These are phyloP conservation scores for Baryphthengus martii DNA, from an alignment of 2,113 vertebrate genomes.

Conservation along the genomic window DNA sequence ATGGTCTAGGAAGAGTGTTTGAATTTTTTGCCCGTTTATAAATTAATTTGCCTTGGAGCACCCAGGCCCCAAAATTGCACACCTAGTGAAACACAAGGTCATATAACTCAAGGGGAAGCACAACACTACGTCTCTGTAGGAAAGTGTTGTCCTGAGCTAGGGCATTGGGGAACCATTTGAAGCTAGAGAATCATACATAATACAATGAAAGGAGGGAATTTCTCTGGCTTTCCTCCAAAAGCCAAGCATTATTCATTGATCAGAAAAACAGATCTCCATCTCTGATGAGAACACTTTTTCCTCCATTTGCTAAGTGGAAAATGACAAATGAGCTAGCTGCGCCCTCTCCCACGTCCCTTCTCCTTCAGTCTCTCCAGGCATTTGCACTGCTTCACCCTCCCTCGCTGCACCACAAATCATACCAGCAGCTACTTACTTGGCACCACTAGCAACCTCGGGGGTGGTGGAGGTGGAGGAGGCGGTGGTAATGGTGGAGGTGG, in stretches of 20 bases:
- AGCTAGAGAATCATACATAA: neutral
- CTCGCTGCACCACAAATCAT: neutral
- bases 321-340: conserved; percentile 44
- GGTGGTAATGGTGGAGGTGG: conserved; percentile 89
- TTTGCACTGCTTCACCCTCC: accelerated
- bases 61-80: neutral
- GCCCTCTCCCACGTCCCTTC: neutral
- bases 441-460: conserved; percentile 83
- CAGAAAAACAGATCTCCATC: conserved; percentile 29
- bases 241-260: conserved; percentile 34
- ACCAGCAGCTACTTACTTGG: conserved; percentile 77
- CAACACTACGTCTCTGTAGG: accelerated
- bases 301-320: conserved; percentile 70
- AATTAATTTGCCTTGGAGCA: neutral
- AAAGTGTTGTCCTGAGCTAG: neutral
- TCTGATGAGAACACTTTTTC: conserved; percentile 43
- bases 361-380: neutral
- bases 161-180: neutral
- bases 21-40: neutral
- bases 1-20: neutral
- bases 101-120: neutral
- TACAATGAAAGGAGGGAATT: conserved; percentile 14
- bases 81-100: neutral
- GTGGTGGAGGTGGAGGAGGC: conserved; percentile 88
- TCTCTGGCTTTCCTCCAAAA: conserved; percentile 40